Evolutionary conservation across 1,140 invertebrate genomes (phyloP), one percentile per base, ranked within the genome.

Genomic region (Pachyrhynchus sulphureomaculatus): DNA sequence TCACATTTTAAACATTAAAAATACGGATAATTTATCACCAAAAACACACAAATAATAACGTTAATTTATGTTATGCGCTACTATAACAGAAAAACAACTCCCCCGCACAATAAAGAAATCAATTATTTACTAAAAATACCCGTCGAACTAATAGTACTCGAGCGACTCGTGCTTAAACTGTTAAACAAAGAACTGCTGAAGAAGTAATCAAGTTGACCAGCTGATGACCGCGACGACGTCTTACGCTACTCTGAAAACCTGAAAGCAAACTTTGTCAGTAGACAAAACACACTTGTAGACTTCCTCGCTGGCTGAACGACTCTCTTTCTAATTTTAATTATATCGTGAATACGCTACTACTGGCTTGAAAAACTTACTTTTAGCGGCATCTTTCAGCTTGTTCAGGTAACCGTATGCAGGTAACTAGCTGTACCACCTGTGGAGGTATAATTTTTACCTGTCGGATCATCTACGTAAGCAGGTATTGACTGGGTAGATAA

Each of bases 311-410:
- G 45, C 34, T 51, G 37, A 41, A 49, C 45, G 56, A 26, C 24
- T 59, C 24, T 59, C 45, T 59, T 59, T 59, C 56, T 59, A 59
- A 59, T 51, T 59, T 59, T 59, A 59, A 56, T 56, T 56, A 8
- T 26, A n/a, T 55, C 21, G 26, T 56, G 39, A 56, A 59, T 51
- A 36, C 45, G 45, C 56, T 15, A 32, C 36, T 13, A 4, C 13
- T n/a, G 47, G 12, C 10, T n/a, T 47, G 24, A 34, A 47, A 59
- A 49, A 41, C 37, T 26, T 32, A 48, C 59, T 32, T 37, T 45
- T 37, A 33, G 59, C 59, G 59, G 49, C 59, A 61, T 61, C 59
- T 61, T 54, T 53, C 24, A 32, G 39, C 0, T 36, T 10, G 4
- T 21, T 15, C 59, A 61, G 59, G 49, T 47, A 60, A 51, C n/a